These are phyloP conservation scores for Drosophila hamatofila DNA, from an alignment of 2,888 invertebrate species.

Conservation along the genomic window DNA sequence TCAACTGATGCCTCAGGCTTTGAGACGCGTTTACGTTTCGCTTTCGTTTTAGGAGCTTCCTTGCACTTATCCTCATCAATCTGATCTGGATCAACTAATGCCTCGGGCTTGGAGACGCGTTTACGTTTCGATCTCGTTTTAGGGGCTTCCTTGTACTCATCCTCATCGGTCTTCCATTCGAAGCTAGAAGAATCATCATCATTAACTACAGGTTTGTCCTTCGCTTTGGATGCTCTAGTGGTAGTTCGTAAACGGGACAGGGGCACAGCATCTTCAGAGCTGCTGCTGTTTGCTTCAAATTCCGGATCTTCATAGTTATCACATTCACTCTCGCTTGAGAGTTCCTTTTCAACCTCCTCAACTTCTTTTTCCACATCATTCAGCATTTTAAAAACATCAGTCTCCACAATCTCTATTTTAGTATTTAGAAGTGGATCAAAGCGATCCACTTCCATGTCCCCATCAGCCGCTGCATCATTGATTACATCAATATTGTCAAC, in stretches of 20 bases:
- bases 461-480: constrained; percentile 37
- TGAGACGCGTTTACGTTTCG: constrained; percentile 57
- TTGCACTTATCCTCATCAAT: too few relatives aligned
- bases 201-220: constrained; percentile 36
- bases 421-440: constrained; percentile 53
- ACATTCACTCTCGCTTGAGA: constrained; percentile 14
- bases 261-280: constrained; percentile 69
- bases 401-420: constrained; percentile 76
- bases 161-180: constrained; percentile 33
- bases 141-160: constrained; percentile 30
- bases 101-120: constrained; percentile 4
- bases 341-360: constrained; percentile 8
- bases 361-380: constrained; percentile 67
- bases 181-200: constrained; percentile 43
- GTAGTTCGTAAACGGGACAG: constrained; percentile 54
- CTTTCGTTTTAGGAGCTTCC: constrained; percentile 36
- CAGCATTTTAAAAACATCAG: constrained; percentile 79
- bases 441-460: constrained; percentile 72
- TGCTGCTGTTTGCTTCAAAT: constrained; percentile 62
- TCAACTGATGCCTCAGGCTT: too few relatives aligned
- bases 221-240: constrained; percentile 17
- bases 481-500: constrained; percentile 64
- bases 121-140: constrained; percentile 34
- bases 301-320: constrained; percentile 68
- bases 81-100: too few relatives aligned